Base-by-base conservation (phyloP, 2,113 vertebrate species). In the Echinops telfairi region DNA sequence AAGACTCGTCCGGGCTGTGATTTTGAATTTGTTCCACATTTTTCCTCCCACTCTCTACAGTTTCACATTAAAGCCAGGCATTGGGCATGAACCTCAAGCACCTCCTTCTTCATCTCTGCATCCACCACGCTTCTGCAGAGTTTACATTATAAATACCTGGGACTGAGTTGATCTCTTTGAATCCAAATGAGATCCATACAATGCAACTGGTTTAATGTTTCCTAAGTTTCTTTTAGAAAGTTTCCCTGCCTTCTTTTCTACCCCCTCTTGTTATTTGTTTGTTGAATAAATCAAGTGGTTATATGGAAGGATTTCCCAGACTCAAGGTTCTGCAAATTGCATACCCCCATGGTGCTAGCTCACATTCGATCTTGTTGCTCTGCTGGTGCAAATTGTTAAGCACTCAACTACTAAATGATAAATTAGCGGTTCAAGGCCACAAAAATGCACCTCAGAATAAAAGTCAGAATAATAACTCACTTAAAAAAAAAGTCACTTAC, bases 201-300 rank as follows among this genome's bases (percentile, higher is more conserved):
- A 57, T 83, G 43, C 6, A 87, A 31, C 38, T 60, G 16, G 58
- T 79, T 88, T 78, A n/a, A 33, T 36, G 12, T 80, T 43, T 53
- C 12, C 12, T 88, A 71, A 60, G 17, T 83, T 90, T 94, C 62
- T 71, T n/a, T 73, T 87, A 66, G 57, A n/a, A 78, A 9, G 64
- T 78, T 70, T 16, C 12, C 9, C 2, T 53, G 6, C 36, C 9
- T 86, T 27, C 4, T 7, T 43, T 68, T 43, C 19, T 82, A 23
- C 47, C 12, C 77, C 40, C 12, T 40, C 8, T 40, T 70, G 9
- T 38, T 36, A 36, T 38, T 89, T 87, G 58, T 60, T 89, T 92
- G 78, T 78, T 75, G 43, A 83, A 79, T 25, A 78, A 86, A 92
- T 83, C 36, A 40, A 27, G 73, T 83, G 1, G 38, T 70, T 31